Percentiles rank a stretch among this genome's conserved stretches.
These are phyloP conservation scores for Hirtodrosophila alboralis DNA, from an alignment of 2,888 invertebrate species.

Conservation along the genomic window DNA sequence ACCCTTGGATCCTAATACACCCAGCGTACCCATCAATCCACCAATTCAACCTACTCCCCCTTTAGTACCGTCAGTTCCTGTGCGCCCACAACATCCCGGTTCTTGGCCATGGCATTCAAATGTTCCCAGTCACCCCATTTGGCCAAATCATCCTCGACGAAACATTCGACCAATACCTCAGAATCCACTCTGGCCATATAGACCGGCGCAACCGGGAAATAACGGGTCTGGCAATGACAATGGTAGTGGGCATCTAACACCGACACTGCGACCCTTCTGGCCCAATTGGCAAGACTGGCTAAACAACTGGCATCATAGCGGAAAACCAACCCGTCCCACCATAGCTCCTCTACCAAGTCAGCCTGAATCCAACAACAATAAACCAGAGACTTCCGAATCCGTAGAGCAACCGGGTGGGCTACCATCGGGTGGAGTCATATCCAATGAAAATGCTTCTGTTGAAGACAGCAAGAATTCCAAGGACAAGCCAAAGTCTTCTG, in stretches of 20 bases:
- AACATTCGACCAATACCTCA: conserved; percentile 18
- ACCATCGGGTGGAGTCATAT: conserved; percentile 35
- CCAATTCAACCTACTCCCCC: conserved; percentile 28
- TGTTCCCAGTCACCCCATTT: conserved; percentile 18
- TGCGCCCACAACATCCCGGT: conserved; percentile 33
- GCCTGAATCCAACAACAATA: conserved; percentile 18
- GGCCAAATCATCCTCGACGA: conserved; percentile 12
- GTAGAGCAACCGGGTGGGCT: conserved; percentile 42
- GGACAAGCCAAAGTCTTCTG: conserved; percentile 27
- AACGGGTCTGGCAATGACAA: conserved; percentile 16
- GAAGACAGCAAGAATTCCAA: conserved; percentile 59
- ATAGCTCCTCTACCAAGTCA: conserved; percentile 5
- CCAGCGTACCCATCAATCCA: background rate
- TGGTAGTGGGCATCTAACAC: conserved; percentile 11
- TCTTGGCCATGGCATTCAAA: conserved; percentile 44
- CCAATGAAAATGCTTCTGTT: conserved; percentile 66
- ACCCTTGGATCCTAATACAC: background rate
- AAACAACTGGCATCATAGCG: conserved; percentile 49
- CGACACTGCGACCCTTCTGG: conserved; percentile 50
- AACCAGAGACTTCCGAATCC: conserved; percentile 47
- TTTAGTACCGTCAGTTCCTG: conserved; percentile 29
- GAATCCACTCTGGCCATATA: conserved; percentile 40
- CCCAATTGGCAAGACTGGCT: conserved; percentile 61
- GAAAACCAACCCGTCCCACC: conserved; percentile 14
- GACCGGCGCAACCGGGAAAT: conserved; percentile 27